Evolutionary conservation across 2,113 vertebrate species (phyloP).

Genomic region (Phoenicopterus ruber): DNA sequence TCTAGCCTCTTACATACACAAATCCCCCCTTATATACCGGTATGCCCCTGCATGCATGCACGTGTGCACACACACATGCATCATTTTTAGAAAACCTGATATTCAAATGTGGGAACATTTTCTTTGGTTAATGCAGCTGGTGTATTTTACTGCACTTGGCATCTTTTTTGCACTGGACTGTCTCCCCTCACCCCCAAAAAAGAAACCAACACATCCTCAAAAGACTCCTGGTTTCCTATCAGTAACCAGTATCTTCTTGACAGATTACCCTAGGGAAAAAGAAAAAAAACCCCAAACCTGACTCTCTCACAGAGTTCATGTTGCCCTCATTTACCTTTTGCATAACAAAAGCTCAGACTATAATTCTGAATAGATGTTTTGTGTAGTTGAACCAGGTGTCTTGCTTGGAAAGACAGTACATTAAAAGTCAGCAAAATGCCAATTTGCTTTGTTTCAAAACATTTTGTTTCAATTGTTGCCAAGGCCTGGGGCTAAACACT

Average conservation of each 20-base stretch:
- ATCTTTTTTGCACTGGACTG: not conserved
- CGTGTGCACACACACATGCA: fast-evolving
- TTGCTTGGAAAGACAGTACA: conserved; percentile 48
- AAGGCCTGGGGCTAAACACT: conserved; percentile 67
- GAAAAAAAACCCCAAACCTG: not conserved
- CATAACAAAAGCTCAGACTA: conserved; percentile 63
- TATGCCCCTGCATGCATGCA: not conserved
- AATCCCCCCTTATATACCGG: fast-evolving
- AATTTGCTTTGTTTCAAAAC: conserved; percentile 72
- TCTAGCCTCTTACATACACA: fast-evolving
- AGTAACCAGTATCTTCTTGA: not conserved
- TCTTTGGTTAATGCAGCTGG: not conserved
- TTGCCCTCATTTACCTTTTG: conserved; percentile 65
- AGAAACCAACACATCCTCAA: not conserved
- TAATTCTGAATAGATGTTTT: conserved; percentile 66
- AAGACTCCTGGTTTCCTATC: conserved; percentile 2
- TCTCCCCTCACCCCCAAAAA: not conserved
- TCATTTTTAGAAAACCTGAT: not conserved
- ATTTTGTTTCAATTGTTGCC: conserved; percentile 72
- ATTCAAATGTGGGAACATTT: not conserved
- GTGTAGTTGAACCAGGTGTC: conserved; percentile 71
- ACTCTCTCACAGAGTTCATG: conserved; percentile 49
- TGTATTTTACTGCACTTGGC: not conserved
- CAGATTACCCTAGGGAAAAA: not conserved
- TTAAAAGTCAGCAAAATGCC: conserved; percentile 73